These are phyloP conservation scores for Muricea muricata DNA, from an alignment of 92 coral and sea anemone species.

Conservation along the genomic window DNA sequence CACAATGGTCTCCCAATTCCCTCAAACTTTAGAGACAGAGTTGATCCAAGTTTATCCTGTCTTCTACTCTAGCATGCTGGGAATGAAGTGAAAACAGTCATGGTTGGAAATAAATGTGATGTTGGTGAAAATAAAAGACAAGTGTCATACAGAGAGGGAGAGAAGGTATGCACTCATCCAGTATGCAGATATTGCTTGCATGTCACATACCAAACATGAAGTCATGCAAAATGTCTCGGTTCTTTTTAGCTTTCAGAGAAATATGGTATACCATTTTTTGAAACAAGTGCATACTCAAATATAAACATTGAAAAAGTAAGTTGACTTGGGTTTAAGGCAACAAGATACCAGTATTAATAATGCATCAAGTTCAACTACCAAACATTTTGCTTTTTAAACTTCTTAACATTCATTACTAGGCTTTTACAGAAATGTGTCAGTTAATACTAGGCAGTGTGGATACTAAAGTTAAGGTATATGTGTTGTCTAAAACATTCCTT, in stretches of 20 bases:
- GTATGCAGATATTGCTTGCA: not conserved
- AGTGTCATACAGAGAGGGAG: slow-evolving; percentile 83
- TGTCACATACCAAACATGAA: not conserved
- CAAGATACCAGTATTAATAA: no score
- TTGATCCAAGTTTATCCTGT: no score
- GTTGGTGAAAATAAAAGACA: slow-evolving; percentile 81
- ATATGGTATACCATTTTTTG: slow-evolving; percentile 84
- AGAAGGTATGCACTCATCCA: slow-evolving; percentile 64
- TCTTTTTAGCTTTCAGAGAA: slow-evolving; percentile 85
- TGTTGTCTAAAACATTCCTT: not conserved
- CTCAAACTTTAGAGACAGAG: no score
- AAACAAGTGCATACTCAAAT: slow-evolving; percentile 97
- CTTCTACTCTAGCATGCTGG: slow-evolving; percentile 79
- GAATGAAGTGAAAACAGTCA: slow-evolving; percentile 82
- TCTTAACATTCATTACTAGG: slow-evolving; percentile 53
- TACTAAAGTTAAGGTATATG: slow-evolving; percentile 70
- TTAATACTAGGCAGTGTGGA: slow-evolving; percentile 80
- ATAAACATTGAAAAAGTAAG: slow-evolving; percentile 91
- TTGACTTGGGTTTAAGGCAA: no score
- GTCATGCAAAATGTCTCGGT: not conserved
- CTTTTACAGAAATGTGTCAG: slow-evolving; percentile 92
- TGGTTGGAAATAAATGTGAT: slow-evolving; percentile 95
- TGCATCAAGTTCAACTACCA: no score
- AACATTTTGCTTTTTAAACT: no score
- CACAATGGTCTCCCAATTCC: no score